Evolutionary conservation across 2,113 vertebrate genomes (phyloP).

Genomic region (Eretmochelys imbricata): DNA sequence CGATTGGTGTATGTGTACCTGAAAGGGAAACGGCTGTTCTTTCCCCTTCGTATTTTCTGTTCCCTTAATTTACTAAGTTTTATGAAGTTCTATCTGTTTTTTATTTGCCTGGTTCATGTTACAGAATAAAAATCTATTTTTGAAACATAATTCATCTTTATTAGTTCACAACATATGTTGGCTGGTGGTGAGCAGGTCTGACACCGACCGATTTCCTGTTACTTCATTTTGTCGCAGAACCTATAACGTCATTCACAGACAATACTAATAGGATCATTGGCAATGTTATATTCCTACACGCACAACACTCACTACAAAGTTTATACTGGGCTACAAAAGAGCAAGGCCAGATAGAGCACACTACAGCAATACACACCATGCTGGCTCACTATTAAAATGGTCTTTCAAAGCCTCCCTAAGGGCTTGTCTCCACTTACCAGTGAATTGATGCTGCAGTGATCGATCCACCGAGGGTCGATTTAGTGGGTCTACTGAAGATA

Average conservation of each 20-base stretch:
- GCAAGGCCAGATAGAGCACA: neutral
- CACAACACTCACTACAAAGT: neutral
- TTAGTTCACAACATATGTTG: neutral
- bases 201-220: neutral
- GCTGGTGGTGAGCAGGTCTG: neutral
- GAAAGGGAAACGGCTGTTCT: neutral
- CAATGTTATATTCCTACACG: too few species aligned
- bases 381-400: too few species aligned
- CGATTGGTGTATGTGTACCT: too few species aligned
- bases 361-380: neutral
- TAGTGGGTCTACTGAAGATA: too few species aligned
- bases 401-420: too few species aligned
- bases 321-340: neutral
- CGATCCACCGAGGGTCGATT: too few species aligned
- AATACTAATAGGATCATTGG: too few species aligned
- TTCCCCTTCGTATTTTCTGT: neutral
- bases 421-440: too few species aligned
- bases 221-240: neutral
- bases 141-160: neutral
- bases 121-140: neutral
- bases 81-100: neutral
- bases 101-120: neutral
- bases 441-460: too few species aligned
- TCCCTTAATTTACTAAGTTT: neutral
- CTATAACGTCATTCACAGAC: neutral